A percentile compares a stretch with the other conserved stretches of the same genome.
Conservation (phyloP, 2,797 vertebrate species). For the Merluccius polli region DNA sequence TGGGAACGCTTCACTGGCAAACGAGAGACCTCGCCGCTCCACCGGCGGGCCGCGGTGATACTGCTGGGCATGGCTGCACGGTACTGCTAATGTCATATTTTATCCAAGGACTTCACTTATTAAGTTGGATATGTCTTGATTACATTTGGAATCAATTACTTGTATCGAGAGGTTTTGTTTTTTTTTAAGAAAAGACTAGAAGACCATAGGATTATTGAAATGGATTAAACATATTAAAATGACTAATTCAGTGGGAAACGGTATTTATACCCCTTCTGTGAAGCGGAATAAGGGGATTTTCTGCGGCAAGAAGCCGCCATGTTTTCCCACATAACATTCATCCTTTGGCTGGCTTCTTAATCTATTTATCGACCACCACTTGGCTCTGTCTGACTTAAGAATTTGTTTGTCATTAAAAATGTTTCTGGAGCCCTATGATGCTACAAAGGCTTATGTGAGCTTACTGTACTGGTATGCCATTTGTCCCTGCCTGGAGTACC, state of each 20-base stretch:
- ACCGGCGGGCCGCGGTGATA: conserved; percentile 82
- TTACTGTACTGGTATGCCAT: neutral
- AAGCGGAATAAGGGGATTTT: neutral
- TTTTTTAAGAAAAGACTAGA: neutral
- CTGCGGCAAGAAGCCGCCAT: neutral
- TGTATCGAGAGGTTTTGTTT: neutral
- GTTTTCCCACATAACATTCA: neutral
- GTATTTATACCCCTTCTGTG: neutral
- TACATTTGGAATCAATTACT: neutral
- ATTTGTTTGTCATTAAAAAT: neutral
- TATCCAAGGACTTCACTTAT: neutral
- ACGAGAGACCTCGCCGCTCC: conserved; percentile 69
- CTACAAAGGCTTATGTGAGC: neutral
- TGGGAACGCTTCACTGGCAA: conserved; percentile 90
- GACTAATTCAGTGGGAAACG: neutral
- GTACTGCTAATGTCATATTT: conserved; percentile 60
- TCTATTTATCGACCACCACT: neutral
- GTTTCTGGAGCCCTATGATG: neutral
- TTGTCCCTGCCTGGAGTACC: neutral
- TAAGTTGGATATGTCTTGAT: neutral
- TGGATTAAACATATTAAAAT: neutral
- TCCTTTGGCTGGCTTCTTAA: neutral
- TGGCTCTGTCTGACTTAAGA: neutral
- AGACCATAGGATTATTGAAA: too few relatives aligned
- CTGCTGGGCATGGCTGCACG: conserved; percentile 91